Evolutionary conservation across 2,888 invertebrate genomes (phyloP).

Genomic region (Tricholauxania praeusta): DNA sequence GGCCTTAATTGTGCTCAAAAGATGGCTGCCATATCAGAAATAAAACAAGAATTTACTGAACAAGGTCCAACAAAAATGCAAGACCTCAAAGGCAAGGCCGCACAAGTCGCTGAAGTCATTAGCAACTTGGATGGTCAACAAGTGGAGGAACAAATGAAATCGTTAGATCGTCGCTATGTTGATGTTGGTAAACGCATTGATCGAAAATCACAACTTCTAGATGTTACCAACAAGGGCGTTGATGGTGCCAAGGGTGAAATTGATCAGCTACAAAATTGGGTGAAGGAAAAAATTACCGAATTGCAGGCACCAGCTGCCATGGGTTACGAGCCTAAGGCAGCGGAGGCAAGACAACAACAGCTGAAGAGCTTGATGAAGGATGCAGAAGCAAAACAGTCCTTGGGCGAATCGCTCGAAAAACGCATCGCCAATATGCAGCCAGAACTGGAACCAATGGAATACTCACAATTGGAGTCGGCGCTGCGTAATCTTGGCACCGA

Average conservation of each 20-base stretch:
- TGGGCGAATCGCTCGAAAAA: slow-evolving; percentile 85
- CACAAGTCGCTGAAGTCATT: slow-evolving; percentile 81
- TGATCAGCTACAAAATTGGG: slow-evolving; percentile 83
- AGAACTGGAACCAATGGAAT: slow-evolving; percentile 87
- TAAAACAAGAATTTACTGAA: slow-evolving; percentile 80
- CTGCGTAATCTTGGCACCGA: slow-evolving; percentile 79
- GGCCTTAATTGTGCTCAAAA: slow-evolving; percentile 86
- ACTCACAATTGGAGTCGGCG: slow-evolving; percentile 81
- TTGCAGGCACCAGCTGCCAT: slow-evolving; percentile 77
- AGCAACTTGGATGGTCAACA: slow-evolving; percentile 91
- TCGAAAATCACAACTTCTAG: slow-evolving; percentile 85
- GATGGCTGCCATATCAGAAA: slow-evolving; percentile 78
- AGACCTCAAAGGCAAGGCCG: slow-evolving; percentile 77
- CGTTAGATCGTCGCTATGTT: slow-evolving; percentile 84
- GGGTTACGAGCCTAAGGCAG: slow-evolving; percentile 82
- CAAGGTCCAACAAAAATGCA: slow-evolving; percentile 80
- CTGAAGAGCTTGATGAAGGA: slow-evolving; percentile 84
- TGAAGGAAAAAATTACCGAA: slow-evolving; percentile 78
- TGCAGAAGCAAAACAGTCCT: slow-evolving; percentile 84
- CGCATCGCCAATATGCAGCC: slow-evolving; percentile 85
- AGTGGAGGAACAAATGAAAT: slow-evolving; percentile 90
- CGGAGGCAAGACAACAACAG: slow-evolving; percentile 79
- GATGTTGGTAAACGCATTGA: slow-evolving; percentile 87
- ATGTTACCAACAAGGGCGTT: slow-evolving; percentile 85
- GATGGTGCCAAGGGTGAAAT: slow-evolving; percentile 86